Evolutionary conservation across 1,140 invertebrate species (phyloP).

Genomic region (Drosophila malerkotliana): DNA sequence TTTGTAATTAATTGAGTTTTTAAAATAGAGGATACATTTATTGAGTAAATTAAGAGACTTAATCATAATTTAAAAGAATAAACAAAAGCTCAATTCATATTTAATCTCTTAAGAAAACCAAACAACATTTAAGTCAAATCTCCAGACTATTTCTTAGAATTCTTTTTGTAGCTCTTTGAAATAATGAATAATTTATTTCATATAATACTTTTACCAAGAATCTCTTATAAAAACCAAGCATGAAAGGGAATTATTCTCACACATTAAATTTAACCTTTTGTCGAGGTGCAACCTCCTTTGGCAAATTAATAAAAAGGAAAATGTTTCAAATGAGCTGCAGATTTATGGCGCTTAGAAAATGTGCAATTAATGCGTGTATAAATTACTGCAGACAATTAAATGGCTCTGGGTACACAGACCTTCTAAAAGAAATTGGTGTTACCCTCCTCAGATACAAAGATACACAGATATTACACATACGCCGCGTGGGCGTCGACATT

Average conservation of each 20-base stretch:
- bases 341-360: constrained; percentile 62
- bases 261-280: constrained; percentile 34
- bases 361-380: constrained; percentile 63
- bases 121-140: not conserved
- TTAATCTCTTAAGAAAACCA: not conserved
- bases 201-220: constrained; percentile 22
- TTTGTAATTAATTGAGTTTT: not conserved
- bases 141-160: not conserved
- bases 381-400: constrained; percentile 52
- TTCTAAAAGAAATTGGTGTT: constrained; percentile 4
- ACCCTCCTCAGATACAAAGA: constrained; percentile 3
- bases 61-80: no score
- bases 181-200: constrained; percentile 25
- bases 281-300: constrained; percentile 26
- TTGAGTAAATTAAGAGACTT: not conserved
- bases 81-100: no score
- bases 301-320: constrained; percentile 48
- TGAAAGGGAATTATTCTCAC: constrained; percentile 26
- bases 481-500: constrained; percentile 58
- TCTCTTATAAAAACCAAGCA: constrained; percentile 29
- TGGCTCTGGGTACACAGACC: constrained; percentile 7
- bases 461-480: constrained; percentile 48
- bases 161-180: not conserved
- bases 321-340: constrained; percentile 42
- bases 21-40: not conserved